Conservation (phyloP, 1,140 invertebrate genomes). For the Drosophila aff. region DNA sequence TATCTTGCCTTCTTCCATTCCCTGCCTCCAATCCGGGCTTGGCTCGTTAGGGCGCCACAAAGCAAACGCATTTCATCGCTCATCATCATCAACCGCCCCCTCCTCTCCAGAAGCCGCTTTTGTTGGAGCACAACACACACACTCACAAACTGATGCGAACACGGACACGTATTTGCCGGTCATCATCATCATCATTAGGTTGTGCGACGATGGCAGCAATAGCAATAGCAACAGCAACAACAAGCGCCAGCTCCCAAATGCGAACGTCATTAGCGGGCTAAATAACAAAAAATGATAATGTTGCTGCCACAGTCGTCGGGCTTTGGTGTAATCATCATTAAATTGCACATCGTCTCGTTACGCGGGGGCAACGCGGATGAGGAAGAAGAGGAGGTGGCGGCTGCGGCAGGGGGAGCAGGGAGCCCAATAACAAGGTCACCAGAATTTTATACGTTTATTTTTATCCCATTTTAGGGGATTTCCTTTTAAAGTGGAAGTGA, state of each 20-base stretch:
- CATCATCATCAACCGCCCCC: slow-evolving; percentile 69
- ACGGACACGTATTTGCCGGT: slow-evolving; percentile 58
- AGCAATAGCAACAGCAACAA: slow-evolving; percentile 20
- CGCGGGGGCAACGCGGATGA: slow-evolving; percentile 7
- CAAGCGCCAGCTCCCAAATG: slow-evolving; percentile 57
- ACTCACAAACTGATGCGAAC: slow-evolving; percentile 14
- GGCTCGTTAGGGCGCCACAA: slow-evolving; percentile 75
- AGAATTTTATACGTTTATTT: slow-evolving; percentile 30
- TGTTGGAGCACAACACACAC: slow-evolving; percentile 54
- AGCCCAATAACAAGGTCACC: slow-evolving; percentile 45
- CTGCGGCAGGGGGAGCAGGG: not conserved
- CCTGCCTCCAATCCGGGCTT: slow-evolving; percentile 10
- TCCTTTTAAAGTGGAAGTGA: not conserved
- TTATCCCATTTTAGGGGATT: slow-evolving; percentile 2
- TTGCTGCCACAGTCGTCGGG: slow-evolving; percentile 60
- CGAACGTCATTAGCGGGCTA: slow-evolving; percentile 82
- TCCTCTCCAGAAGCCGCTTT: slow-evolving; percentile 48
- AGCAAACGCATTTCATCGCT: slow-evolving; percentile 70
- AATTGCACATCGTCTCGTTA: slow-evolving; percentile 60
- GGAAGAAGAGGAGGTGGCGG: not conserved
- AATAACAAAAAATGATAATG: slow-evolving; percentile 84
- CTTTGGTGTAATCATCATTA: slow-evolving; percentile 82
- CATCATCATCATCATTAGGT: slow-evolving; percentile 85
- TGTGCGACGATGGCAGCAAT: slow-evolving; percentile 34
- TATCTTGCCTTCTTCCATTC: slow-evolving; percentile 24